Base-by-base conservation (phyloP, 2,113 vertebrate species). In the Cheirogaleus medius region DNA sequence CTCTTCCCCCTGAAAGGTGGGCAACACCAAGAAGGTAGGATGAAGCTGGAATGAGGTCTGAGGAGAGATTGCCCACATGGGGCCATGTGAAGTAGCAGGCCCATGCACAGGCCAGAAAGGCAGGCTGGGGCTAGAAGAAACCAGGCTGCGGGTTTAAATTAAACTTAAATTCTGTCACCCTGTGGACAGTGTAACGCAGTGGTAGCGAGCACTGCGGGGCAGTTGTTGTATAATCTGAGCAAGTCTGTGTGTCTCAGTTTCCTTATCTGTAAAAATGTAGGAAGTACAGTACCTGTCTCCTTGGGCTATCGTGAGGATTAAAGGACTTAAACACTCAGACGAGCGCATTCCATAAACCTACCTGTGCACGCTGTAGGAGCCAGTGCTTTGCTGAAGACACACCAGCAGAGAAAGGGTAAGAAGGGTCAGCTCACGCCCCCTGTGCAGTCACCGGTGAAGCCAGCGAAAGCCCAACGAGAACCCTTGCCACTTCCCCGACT, bases 371-470 rank as follows among this genome's bases (percentile, higher is more conserved):
- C 58, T 0, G 0, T 12, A 52, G 69, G 49, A 34, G 23, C 15
- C 20, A 34, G 1, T 0, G 42, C 34, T 77, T 13, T 44, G 10
- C 76, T 12, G 39, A 69, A 88, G 64, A 68, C 34, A 44, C 14
- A 42, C 37, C 1, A 0, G 42, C n/a, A 34, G 47, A 52, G 56
- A 64, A 63, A 64, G 49, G 11, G 11, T 18, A 13, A 71, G 32
- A 34, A 18, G 0, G 18, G 9, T 68, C 71, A 63, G 66, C 37
- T 63, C 20, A 4, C 11, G 3, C 6, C 74, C 34, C 73, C 56
- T 4, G 2, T 0, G 0, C 34, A 27, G 29, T 25, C 25, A 1
- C 39, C 18, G 44, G 39, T 0, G 27, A 76, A 20, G 8, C 21
- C 42, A 63, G 83, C 39, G 68, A n/a, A 71, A 6, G 47, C 44